Base-by-base conservation (phyloP, 1,140 invertebrate species). In the Drusus annulatus region DNA sequence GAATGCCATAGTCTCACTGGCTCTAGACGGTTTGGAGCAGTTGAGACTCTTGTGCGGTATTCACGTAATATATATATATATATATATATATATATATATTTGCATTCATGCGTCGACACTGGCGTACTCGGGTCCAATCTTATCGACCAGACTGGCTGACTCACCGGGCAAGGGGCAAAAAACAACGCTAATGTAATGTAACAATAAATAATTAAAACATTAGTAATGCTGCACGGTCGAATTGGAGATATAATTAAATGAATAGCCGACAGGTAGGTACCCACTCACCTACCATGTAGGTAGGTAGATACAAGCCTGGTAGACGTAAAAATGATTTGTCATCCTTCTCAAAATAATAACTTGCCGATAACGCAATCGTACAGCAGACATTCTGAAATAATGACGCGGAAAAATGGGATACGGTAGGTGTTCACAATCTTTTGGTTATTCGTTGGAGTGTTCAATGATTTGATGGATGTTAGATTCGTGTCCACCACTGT, bases 191-290 rank as follows among this genome's bases (percentile, higher is more conserved):
- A 68, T 31, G 62, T 51, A 68, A 52, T 23, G 60, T 63, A 63
- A 76, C 54, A 76, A 78, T 78, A 62, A 13, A 31, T 68, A 78
- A 78, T 78, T 78, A 78, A 78, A 68, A 78, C 76, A 78, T 78
- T 78, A 78, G 62, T 68, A 15, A 28, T 21, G 56, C 68, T 78
- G 62, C 28, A 23, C 17, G 58, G 31, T 17, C 56, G 60, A 51
- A 63, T 21, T 0, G 17, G 56, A 51, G 45, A 56, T 78, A 78
- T 31, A 75, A 75, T 58, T 56, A 75, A 75, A 75, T 52, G 68
- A 65, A 71, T 71, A 71, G 45, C 50, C 0, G 10, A 45, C 63
- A 45, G 52, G 25, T 58, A 31, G 60, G 31, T 28, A 25, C 31
- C 0, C n/a, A n/a, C n/a, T n/a, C n/a, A n/a, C n/a, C n/a, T n/a